These are phyloP conservation scores for Epicampocera succincta DNA, from an alignment of 2,888 invertebrate species.

Conservation along the genomic window DNA sequence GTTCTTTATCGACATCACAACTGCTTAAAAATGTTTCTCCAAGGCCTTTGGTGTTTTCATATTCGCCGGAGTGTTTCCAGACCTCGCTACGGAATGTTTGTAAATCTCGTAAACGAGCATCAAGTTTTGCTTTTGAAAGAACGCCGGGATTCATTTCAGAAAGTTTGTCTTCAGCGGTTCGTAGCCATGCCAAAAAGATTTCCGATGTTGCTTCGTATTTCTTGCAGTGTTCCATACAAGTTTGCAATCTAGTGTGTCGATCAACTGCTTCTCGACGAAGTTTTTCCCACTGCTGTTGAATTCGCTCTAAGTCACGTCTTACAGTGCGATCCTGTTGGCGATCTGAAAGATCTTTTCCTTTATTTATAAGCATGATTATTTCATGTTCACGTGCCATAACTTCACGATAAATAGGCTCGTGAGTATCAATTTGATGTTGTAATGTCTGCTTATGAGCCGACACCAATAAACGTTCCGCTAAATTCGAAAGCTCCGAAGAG, in stretches of 20 bases:
- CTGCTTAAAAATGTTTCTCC: constrained; percentile 94
- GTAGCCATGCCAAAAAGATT: constrained; percentile 93
- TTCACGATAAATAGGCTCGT: constrained; percentile 94
- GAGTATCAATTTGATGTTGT: constrained; percentile 92
- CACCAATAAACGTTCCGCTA: constrained; percentile 90
- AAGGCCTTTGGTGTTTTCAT: constrained; percentile 91
- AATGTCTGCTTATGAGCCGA: constrained; percentile 93
- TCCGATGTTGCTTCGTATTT: constrained; percentile 94
- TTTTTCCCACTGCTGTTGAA: constrained; percentile 95
- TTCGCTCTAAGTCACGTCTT: constrained; percentile 91
- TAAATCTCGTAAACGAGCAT: constrained; percentile 92
- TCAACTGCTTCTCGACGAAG: constrained; percentile 93
- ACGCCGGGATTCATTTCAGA: constrained; percentile 89
- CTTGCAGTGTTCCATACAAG: constrained; percentile 95
- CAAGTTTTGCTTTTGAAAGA: constrained; percentile 92
- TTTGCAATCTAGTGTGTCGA: constrained; percentile 91
- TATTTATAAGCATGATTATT: constrained; percentile 95
- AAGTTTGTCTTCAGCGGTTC: constrained; percentile 92
- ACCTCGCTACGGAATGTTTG: constrained; percentile 95
- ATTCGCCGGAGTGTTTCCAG: constrained; percentile 95
- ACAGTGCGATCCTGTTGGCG: constrained; percentile 84
- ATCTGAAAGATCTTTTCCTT: constrained; percentile 88
- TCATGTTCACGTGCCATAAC: constrained; percentile 95
- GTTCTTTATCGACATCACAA: constrained; percentile 95
- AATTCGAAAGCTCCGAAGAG: constrained; percentile 88